Conservation (phyloP, 2,797 vertebrate species). For the Rhynchonycteris naso region DNA sequence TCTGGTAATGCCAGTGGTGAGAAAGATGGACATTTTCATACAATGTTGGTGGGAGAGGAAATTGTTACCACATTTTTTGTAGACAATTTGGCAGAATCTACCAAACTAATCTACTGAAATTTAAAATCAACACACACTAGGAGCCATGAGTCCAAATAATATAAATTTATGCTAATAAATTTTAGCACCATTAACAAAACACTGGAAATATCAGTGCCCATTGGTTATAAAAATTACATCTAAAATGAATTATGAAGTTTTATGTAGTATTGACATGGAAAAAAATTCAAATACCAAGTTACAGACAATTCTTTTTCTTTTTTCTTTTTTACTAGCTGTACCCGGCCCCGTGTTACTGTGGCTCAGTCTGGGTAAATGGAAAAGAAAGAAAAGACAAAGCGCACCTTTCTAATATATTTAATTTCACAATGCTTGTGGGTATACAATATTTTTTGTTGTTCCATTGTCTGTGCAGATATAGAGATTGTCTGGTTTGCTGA, state of each 20-base stretch:
- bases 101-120: background rate
- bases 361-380: too few species aligned
- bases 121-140: background rate
- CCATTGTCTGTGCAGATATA: too few species aligned
- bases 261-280: background rate
- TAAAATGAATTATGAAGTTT: background rate
- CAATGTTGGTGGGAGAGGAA: background rate
- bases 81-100: background rate
- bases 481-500: too few species aligned
- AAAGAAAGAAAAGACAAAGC: too few species aligned
- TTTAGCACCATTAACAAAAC: background rate
- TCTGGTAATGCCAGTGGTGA: background rate
- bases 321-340: too few species aligned
- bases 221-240: background rate
- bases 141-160: background rate
- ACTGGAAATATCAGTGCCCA: background rate
- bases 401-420: too few species aligned
- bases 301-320: background rate
- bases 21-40: background rate
- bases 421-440: too few species aligned
- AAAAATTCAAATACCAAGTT: constrained; percentile 13
- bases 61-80: background rate
- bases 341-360: too few species aligned
- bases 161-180: background rate
- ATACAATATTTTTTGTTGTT: too few species aligned